Evolutionary conservation across 2,113 vertebrate species (phyloP), one percentile per base, ranked within the genome.

Genomic region (Accipiter virgatus): DNA sequence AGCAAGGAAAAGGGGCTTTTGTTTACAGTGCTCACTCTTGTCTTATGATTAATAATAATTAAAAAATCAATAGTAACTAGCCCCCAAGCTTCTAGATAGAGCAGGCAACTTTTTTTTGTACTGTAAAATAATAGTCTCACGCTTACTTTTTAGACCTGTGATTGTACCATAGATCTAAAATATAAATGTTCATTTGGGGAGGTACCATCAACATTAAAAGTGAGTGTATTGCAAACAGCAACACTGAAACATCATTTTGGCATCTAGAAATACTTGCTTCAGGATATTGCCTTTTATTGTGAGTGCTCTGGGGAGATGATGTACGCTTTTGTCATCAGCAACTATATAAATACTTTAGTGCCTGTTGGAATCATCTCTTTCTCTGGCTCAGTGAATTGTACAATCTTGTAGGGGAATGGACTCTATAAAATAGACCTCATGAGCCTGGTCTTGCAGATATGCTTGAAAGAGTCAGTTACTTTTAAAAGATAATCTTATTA

Each of bases 261-360:
- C 48, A 89, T 93, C 85, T 67, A 72, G n/a, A 83, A 89, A 80
- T 83, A 93, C 47, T 82, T 91, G 81, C 89, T 94, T 90, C 31
- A 88, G 82, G 61, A 85, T 59, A 96, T 85, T 94, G 67, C 66
- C 45, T 83, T 96, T 91, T 79, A 83, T 96, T 7, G 0, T 67
- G 70, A 95, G 58, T 67, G 42, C 86, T 87, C 66, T 85, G 42
- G 81, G 63, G 81, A 94, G 52, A 63, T 56, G 42, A 36, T 47
- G 50, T 50, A 82, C 47, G 7, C 45, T 93, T 95, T 80, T 94
- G 87, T 93, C 95, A 96, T 73, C 71, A 88, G 77, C 81, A 85
- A 13, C 83, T 81, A 58, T 75, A 95, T 95, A 92, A 94, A 96
- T 96, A 90, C 90, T 75, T 90, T 8, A 82, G 50, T 92, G 92